Base-by-base conservation (phyloP, 2,113 vertebrate genomes). In the Cervus canadensis region DNA sequence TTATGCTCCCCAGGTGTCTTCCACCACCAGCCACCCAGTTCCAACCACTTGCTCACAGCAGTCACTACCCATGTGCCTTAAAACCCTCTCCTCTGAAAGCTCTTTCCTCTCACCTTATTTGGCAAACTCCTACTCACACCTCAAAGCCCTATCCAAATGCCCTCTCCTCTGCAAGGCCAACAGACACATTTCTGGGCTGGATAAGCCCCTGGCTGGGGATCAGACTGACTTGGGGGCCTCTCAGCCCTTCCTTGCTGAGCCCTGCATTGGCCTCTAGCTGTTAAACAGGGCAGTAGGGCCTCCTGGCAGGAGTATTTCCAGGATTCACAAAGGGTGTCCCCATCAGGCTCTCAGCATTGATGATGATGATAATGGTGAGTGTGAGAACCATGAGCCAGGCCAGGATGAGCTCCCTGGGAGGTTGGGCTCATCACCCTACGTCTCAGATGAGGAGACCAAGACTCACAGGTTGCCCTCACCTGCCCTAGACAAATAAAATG, bases 31-130 rank as follows among this genome's bases (percentile, higher is more conserved):
- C 36, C 71, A 64, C 48, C 23, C 23, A n/a, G 54, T 10, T 28
- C n/a, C 60, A n/a, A 13, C 12, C 6, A 1, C n/a, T 9, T 3
- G 0, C 6, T 23, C 7, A 9, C 0, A 15, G 23, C 12, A 0
- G 30, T 1, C 48, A 6, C 30, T 21, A n/a, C 26, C 13, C 25
- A 4, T 2, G 14, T 5, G 14, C 33, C 81, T 23, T 76, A 11
- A 50, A 43, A 79, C 57, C 48, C 17, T 28, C 36, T 62, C 43
- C 62, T 21, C 6, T 1, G 3, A 40, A 28, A 57, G 50, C 19
- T 16, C 40, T 64, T 94, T 12, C 79, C 8, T 28, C 50, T 48
- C 48, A 6, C 23, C 26, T 50, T 52, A 9, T 2, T 45, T 45
- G 17, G 33, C 64, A 57, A 74, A 74, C 87, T 88, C 78, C 76